These are phyloP conservation scores for Cepaea hortensis DNA, from an alignment of 2,888 invertebrate species.

Conservation along the genomic window DNA sequence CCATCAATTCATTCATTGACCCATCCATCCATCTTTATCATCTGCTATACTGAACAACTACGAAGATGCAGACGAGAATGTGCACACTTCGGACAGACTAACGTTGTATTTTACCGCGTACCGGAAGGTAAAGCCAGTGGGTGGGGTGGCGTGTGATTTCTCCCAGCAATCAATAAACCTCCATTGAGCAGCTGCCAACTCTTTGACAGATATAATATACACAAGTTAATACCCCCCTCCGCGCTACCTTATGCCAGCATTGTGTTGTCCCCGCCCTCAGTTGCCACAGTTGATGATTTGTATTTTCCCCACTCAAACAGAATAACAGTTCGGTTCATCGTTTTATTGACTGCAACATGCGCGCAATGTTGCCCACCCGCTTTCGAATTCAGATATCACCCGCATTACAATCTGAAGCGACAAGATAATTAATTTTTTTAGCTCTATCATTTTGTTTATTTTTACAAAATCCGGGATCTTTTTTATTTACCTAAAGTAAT, in stretches of 20 bases:
- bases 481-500: constrained; percentile 11
- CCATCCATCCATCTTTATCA: too few species aligned
- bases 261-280: background rate
- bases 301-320: background rate
- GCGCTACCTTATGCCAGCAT: background rate
- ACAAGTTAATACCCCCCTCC: background rate
- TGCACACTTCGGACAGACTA: too few species aligned
- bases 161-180: too few species aligned
- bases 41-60: too few species aligned
- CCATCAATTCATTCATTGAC: too few species aligned
- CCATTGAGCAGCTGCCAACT: too few species aligned
- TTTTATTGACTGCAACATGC: background rate
- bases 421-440: constrained; percentile 21
- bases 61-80: too few species aligned
- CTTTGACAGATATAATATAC: background rate
- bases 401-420: background rate
- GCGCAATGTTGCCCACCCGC: background rate
- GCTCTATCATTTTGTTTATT: constrained; percentile 13
- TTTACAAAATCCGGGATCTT: constrained; percentile 2
- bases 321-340: background rate
- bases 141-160: too few species aligned
- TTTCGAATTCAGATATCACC: constrained; percentile 30
- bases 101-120: too few species aligned
- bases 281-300: background rate
- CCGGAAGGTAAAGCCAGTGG: too few species aligned